Base-by-base conservation (phyloP, 2,888 invertebrate species). In the Eristalinus aeneus region DNA sequence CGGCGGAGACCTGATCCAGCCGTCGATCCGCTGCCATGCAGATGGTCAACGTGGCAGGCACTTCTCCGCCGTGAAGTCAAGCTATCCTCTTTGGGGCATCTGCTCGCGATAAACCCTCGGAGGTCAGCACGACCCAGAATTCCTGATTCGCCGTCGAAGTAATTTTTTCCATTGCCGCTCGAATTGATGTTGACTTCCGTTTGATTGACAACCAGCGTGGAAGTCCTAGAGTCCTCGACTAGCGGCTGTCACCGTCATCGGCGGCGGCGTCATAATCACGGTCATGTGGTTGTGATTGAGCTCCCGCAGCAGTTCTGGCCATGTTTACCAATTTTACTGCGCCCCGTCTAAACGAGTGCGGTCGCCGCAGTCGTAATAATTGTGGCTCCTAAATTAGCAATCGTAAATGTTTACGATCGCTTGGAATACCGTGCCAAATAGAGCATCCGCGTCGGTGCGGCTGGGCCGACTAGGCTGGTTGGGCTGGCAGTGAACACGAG, bases 351-450 rank as follows among this genome's bases (percentile, higher is more conserved):
- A 82, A 46, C 71, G 56, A 82, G 65, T 74, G 82, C 81, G 81
- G 74, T 71, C 65, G 74, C 61, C 67, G 74, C 72, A 2, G 27
- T 27, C 27, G 73, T 78, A 78, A 83, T 87, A 83, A 87, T 87
- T 83, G 67, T 71, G 78, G 61, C 83, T 78, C 83, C 83, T 83
- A 87, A 87, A 87, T 87, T 83, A 87, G 87, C 69, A 79, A 75
- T 87, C 83, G 79, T 87, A 83, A 87, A 87, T 79, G 71, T 87
- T 87, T 87, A 87, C 79, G 83, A 87, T 83, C 68, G 65, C 64
- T 79, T 53, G 69, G 75, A 72, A 83, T 83, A 75, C 82, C 78
- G 71, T 67, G 65, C 78, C 86, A 86, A 86, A 86, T 86, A 82
- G 86, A 82, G 81, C 74, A 60, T 58, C 68, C 68, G 46, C 63